Percentiles rank a stretch among this genome's conserved stretches.
phyloP scores from a whole-genome alignment of 2,797 vertebrate genomes.

The Phalloptychus januarius region DNA sequence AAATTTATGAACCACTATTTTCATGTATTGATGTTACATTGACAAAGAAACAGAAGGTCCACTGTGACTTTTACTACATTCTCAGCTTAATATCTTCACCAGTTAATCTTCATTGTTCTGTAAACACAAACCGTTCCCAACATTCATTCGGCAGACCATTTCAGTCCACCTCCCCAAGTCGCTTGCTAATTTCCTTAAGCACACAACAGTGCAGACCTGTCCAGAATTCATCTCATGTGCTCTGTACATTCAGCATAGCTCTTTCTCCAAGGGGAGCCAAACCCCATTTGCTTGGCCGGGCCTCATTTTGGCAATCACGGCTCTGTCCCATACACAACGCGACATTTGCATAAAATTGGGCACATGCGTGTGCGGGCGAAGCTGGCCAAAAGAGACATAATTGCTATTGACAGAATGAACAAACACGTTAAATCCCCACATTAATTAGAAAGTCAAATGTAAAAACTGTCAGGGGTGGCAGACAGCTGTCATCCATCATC shows the following conservation, averaged over 20 bases:
- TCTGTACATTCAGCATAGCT: constrained; percentile 70
- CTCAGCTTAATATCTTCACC: constrained; percentile 48
- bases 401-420: constrained; percentile 86
- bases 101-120: constrained; percentile 65
- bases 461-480: constrained; percentile 74
- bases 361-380: constrained; percentile 46
- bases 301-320: constrained; percentile 70
- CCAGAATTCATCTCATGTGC: constrained; percentile 66
- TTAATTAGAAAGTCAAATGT: constrained; percentile 85
- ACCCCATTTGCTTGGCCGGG: constrained; percentile 68
- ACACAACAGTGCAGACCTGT: constrained; percentile 55
- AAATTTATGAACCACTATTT: constrained; percentile 10
- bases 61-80: constrained; percentile 36
- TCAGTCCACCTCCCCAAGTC: constrained; percentile 61
- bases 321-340: constrained; percentile 71
- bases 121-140: constrained; percentile 60
- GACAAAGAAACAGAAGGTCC: neutral
- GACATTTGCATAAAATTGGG: constrained; percentile 76
- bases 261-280: constrained; percentile 64
- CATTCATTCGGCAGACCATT: constrained; percentile 66
- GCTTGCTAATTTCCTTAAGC: constrained; percentile 75
- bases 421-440: constrained; percentile 82
- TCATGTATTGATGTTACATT: constrained; percentile 18
- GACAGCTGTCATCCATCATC: constrained; percentile 80
- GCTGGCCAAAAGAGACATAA: constrained; percentile 77